Evolutionary conservation across 2,888 invertebrate species (phyloP).

Genomic region (Hemicrepidius hirtus): DNA sequence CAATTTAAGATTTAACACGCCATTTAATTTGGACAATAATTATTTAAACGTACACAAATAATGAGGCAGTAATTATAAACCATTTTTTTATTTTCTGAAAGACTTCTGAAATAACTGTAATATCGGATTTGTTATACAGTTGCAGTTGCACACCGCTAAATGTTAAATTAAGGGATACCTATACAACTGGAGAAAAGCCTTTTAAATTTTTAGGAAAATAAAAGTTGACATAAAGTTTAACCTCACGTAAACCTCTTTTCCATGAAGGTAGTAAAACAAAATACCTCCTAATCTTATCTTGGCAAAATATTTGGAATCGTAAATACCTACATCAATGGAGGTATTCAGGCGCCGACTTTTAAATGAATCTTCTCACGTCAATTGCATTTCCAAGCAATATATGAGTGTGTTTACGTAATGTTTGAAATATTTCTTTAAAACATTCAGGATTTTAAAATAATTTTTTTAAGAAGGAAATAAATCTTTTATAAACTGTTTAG

Average conservation of each 20-base stretch:
- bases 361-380: background rate
- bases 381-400: constrained; percentile 10
- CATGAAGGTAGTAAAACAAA: background rate
- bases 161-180: no score
- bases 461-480: no score
- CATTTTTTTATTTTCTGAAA: background rate
- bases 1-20: constrained; percentile 44
- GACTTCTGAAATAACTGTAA: no score
- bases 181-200: no score
- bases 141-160: no score
- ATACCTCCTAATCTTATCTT: constrained; percentile 32
- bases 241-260: no score
- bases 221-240: no score
- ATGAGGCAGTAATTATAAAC: constrained; percentile 38
- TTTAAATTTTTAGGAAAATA: no score
- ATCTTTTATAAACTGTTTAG: no score
- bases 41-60: constrained; percentile 43
- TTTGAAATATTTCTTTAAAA: background rate
- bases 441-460: background rate
- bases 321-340: constrained; percentile 23
- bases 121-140: no score
- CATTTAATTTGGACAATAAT: constrained; percentile 46
- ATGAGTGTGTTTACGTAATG: background rate
- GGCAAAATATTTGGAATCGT: constrained; percentile 22
- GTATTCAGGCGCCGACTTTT: constrained; percentile 29